These are phyloP conservation scores for Stenopsyche tienmushanensis DNA, from an alignment of 1,140 invertebrate species.

Conservation along the genomic window DNA sequence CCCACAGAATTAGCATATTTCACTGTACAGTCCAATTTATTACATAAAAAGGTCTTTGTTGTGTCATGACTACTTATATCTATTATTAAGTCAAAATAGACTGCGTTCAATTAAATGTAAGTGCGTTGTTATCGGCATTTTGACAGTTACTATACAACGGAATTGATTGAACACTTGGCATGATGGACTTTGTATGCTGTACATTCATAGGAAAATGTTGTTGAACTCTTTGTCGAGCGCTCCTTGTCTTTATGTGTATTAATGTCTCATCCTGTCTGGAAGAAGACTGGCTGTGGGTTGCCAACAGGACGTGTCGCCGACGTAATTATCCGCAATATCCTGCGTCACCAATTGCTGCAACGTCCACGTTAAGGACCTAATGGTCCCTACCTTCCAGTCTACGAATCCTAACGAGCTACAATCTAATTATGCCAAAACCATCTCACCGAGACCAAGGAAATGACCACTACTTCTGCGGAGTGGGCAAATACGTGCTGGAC, in stretches of 20 bases:
- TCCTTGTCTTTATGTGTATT: background rate
- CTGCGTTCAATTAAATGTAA: no score
- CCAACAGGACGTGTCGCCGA: slow-evolving; percentile 19
- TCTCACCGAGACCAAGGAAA: background rate
- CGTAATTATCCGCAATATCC: slow-evolving; percentile 12
- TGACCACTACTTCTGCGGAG: background rate
- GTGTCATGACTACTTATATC: no score
- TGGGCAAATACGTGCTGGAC: background rate
- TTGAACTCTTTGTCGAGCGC: background rate
- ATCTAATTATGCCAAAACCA: background rate
- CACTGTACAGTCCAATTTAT: no score
- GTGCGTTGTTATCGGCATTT: no score
- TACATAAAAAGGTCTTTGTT: no score
- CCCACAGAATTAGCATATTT: no score
- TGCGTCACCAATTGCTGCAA: slow-evolving; percentile 18
- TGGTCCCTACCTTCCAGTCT: background rate
- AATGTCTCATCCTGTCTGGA: background rate
- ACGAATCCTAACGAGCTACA: background rate
- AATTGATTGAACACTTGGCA: no score
- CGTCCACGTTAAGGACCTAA: slow-evolving; percentile 1
- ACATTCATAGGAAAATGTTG: background rate
- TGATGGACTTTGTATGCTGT: background rate
- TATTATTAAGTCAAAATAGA: no score
- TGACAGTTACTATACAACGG: no score
- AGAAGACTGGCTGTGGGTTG: background rate